Evolutionary conservation across 1,140 invertebrate genomes (phyloP), one percentile per base, ranked within the genome.

Genomic region (Tigriopus japonicus): DNA sequence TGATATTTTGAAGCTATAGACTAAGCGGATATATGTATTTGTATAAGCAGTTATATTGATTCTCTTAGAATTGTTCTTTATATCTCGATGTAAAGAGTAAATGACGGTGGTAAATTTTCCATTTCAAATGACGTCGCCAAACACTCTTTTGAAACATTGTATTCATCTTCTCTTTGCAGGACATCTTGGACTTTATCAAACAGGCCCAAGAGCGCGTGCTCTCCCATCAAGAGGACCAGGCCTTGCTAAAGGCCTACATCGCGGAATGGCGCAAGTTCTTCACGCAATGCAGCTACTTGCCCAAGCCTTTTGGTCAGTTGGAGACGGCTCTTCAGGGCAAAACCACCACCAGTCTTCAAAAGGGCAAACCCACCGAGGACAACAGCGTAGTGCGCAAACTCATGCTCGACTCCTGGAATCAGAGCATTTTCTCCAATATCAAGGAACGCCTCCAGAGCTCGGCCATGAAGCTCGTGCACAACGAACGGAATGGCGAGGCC

Each of bases 341-440:
- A 70, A 70, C 76, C 52, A 76, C 70, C 65, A 74, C 71, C 49
- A 75, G 72, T 66, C 70, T 76, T 51, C 78, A 83, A 69, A 85
- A 86, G 69, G 86, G 85, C 66, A 79, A 81, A 66, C 78, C 62
- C n/a, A 42, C 42, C 19, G 68, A 79, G 60, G 86, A 90, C 67
- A 89, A 92, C 67, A 89, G 85, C 73, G 82, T 91, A 65, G 90
- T 96, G 42, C 66, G 67, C 49, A 78, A 96, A 80, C 72, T 97
- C 53, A 97, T 98, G 94, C 75, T 97, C 63, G 92, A 96, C 71
- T 92, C 85, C 65, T 98, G 94, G 94, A 96, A 96, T 76, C 82
- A 88, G 70, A 91, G 86, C 71, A 97, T 98, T 68, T 98, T 98
- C 74, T 81, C 80, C 68, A 86, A 94, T 71, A 95, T 97, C 63